These are phyloP conservation scores for Heteronetta atricapilla DNA, from an alignment of 2,113 vertebrate species.

Conservation along the genomic window DNA sequence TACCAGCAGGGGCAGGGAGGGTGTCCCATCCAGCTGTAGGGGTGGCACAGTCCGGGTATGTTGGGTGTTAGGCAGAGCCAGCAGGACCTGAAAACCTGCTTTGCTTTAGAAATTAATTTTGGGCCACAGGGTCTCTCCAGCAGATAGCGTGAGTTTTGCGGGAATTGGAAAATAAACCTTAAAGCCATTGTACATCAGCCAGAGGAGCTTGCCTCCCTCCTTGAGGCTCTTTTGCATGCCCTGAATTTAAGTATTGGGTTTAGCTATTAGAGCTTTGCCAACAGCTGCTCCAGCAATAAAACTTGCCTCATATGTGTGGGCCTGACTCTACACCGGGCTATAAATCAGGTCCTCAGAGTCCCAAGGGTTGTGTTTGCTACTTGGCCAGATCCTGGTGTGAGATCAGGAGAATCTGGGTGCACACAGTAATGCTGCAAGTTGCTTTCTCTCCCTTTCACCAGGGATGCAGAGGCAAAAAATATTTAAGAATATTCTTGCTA, in stretches of 20 bases:
- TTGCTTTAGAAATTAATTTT: conserved; percentile 34
- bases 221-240: neutral
- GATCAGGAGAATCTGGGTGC: neutral
- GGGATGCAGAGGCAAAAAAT: neutral
- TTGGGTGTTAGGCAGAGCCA: neutral
- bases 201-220: neutral
- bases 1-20: neutral
- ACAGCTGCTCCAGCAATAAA: neutral
- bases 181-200: neutral
- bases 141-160: neutral
- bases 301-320: neutral
- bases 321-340: neutral
- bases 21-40: neutral
- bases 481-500: neutral
- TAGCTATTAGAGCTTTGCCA: neutral
- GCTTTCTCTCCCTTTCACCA: neutral
- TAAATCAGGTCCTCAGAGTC: neutral
- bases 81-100: neutral
- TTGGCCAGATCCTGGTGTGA: neutral
- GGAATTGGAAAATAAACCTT: neutral
- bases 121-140: neutral
- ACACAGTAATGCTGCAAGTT: neutral
- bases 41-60: rapidly evolving
- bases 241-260: neutral
- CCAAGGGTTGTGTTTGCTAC: neutral